phyloP scores from a whole-genome alignment of 2,113 vertebrate species.

The Gasterosteus nipponicus region DNA sequence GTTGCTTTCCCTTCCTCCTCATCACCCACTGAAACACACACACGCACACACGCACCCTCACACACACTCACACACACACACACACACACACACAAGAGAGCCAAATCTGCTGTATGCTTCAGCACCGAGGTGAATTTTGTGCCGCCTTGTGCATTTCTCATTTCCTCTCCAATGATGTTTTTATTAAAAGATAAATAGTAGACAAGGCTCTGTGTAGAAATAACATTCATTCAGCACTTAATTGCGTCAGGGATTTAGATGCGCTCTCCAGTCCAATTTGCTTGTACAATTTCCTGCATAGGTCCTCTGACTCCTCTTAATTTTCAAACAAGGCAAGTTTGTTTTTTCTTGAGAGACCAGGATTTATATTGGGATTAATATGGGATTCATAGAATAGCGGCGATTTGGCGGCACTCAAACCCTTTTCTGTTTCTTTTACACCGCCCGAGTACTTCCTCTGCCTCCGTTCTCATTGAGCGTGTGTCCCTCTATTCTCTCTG shows the following conservation, averaged over 20 bases:
- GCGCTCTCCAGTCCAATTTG: constrained; percentile 65
- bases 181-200: constrained; percentile 68
- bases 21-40: constrained; percentile 3
- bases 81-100: background rate
- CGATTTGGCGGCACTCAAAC: constrained; percentile 42
- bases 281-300: constrained; percentile 47
- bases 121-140: constrained; percentile 39
- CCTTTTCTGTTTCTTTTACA: constrained; percentile 28
- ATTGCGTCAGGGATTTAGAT: constrained; percentile 71
- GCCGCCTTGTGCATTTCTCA: constrained; percentile 50
- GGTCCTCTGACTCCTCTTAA: constrained; percentile 47
- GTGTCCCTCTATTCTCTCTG: background rate
- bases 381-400: constrained; percentile 54
- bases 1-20: constrained; percentile 1
- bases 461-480: background rate
- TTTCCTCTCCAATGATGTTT: constrained; percentile 59
- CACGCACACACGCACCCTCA: constrained; percentile 1
- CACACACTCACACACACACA: constrained; percentile 9
- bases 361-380: constrained; percentile 63
- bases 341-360: constrained; percentile 41
- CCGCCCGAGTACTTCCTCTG: constrained; percentile 2
- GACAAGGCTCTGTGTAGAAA: constrained; percentile 48
- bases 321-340: constrained; percentile 59
- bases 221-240: constrained; percentile 69
- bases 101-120: no score